Percentiles rank a stretch among this genome's conserved stretches.
phyloP scores from a whole-genome alignment of 2,888 invertebrate species.

The Malachius bipustulatus region DNA sequence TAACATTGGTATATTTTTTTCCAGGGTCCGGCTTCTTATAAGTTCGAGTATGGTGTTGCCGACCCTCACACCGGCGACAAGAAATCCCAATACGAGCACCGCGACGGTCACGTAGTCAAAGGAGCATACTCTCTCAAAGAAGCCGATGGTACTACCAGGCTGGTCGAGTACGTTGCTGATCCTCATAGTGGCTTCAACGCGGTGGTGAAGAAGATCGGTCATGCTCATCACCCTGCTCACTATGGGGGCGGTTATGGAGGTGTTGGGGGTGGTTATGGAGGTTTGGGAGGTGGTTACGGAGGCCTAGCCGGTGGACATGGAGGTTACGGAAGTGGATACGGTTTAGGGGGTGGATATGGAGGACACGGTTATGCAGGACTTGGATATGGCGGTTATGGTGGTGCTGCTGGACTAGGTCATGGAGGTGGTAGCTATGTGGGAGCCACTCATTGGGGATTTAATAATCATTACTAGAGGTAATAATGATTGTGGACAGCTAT shows the following conservation, averaged over 20 bases:
- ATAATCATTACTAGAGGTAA: too few species aligned
- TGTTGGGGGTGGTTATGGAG: conserved; percentile 11
- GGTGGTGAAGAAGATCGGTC: conserved; percentile 28
- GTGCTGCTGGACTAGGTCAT: conserved; percentile 13
- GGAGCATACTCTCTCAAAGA: conserved; percentile 33
- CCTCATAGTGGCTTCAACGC: conserved; percentile 30
- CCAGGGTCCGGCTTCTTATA: conserved; percentile 26
- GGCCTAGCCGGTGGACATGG: too few species aligned
- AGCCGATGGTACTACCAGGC: conserved; percentile 33
- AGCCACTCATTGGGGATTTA: conserved; percentile 19
- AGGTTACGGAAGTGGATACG: background rate
- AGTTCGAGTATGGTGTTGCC: conserved; percentile 33
- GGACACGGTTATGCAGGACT: background rate
- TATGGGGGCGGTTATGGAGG: conserved; percentile 17
- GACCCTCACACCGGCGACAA: conserved; percentile 34
- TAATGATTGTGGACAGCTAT: too few species aligned
- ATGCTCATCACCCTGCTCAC: conserved; percentile 27
- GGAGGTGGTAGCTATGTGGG: conserved; percentile 21
- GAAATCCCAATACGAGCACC: conserved; percentile 32
- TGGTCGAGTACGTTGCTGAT: conserved; percentile 33
- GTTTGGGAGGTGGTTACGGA: conserved; percentile 7
- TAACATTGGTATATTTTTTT: conserved; percentile 5
- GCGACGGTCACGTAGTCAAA: conserved; percentile 31
- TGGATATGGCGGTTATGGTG: conserved; percentile 11
- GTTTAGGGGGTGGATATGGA: conserved; percentile 3